These are phyloP conservation scores for Bibio marci DNA, from an alignment of 2,888 invertebrate genomes.

Conservation along the genomic window DNA sequence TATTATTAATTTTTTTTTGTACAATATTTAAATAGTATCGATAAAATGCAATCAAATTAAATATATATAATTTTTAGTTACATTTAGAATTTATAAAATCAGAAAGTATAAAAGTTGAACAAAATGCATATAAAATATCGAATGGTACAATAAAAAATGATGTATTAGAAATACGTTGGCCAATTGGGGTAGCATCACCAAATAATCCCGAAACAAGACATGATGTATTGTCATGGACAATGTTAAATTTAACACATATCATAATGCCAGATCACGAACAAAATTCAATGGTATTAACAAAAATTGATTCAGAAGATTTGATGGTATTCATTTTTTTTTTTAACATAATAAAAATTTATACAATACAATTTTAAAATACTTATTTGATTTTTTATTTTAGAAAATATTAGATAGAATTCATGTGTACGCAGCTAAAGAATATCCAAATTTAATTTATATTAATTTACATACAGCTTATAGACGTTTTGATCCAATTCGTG, in stretches of 20 bases:
- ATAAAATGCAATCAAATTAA: too few species aligned
- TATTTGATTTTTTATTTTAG: slow-evolving; percentile 14
- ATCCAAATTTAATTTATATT: slow-evolving; percentile 34
- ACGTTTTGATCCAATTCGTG: slow-evolving; percentile 64
- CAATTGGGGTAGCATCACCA: slow-evolving; percentile 49
- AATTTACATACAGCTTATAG: slow-evolving; percentile 53
- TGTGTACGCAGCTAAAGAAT: slow-evolving; percentile 33
- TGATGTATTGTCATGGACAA: slow-evolving; percentile 73
- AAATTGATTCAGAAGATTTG: slow-evolving; percentile 52
- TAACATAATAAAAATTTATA: too few species aligned
- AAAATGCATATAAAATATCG: slow-evolving; percentile 25
- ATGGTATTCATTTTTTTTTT: slow-evolving; percentile 25
- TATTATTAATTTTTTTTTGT: slow-evolving; percentile 1
- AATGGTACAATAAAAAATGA: slow-evolving; percentile 34
- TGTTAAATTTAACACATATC: slow-evolving; percentile 69
- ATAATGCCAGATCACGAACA: slow-evolving; percentile 67
- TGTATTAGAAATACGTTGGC: slow-evolving; percentile 46
- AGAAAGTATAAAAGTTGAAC: slow-evolving; percentile 22
- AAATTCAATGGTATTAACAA: slow-evolving; percentile 44
- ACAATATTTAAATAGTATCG: slow-evolving; percentile 1
- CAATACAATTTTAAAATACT: background rate
- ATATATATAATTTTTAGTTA: slow-evolving; percentile 28
- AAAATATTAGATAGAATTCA: slow-evolving; percentile 35
- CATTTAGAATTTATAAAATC: slow-evolving; percentile 29
- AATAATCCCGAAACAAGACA: slow-evolving; percentile 54